A percentile compares a stretch with the other conserved stretches of the same genome.
Evolutionary conservation across 1,140 invertebrate genomes (phyloP).

Genomic region (Drosophila yakuba): DNA sequence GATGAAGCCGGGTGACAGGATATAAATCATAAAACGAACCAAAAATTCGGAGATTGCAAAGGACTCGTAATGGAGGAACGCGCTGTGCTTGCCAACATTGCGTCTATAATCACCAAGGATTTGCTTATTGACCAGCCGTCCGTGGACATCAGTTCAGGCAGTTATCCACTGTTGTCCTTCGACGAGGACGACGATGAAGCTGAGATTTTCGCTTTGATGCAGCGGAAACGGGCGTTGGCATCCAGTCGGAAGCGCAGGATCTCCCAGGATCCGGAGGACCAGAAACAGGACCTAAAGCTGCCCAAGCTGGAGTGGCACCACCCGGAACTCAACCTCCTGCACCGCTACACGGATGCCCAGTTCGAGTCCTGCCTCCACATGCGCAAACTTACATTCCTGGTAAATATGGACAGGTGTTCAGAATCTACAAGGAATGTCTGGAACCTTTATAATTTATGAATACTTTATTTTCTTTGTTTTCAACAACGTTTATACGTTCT

Average conservation of each 20-base stretch:
- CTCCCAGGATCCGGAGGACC: neutral
- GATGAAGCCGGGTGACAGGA: slow-evolving; percentile 1
- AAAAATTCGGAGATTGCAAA: neutral
- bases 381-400: slow-evolving; percentile 73
- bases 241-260: slow-evolving; percentile 28
- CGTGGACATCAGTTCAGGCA: neutral
- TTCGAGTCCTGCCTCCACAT: slow-evolving; percentile 78
- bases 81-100: slow-evolving; percentile 78
- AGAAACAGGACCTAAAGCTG: slow-evolving; percentile 14
- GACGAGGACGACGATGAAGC: slow-evolving; percentile 64
- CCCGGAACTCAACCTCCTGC: slow-evolving; percentile 68
- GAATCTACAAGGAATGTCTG: neutral
- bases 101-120: slow-evolving; percentile 79
- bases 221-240: slow-evolving; percentile 51
- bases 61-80: slow-evolving; percentile 68
- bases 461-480: too few species aligned
- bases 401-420: slow-evolving; percentile 18
- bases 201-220: slow-evolving; percentile 69
- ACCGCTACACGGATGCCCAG: slow-evolving; percentile 68
- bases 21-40: neutral
- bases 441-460: too few species aligned
- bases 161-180: slow-evolving; percentile 45
- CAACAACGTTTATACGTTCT: too few species aligned
- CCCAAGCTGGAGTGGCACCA: slow-evolving; percentile 49
- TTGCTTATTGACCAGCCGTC: slow-evolving; percentile 66